These are phyloP conservation scores for Ceratitis capitata DNA, from an alignment of 1,140 invertebrate genomes.

Conservation along the genomic window DNA sequence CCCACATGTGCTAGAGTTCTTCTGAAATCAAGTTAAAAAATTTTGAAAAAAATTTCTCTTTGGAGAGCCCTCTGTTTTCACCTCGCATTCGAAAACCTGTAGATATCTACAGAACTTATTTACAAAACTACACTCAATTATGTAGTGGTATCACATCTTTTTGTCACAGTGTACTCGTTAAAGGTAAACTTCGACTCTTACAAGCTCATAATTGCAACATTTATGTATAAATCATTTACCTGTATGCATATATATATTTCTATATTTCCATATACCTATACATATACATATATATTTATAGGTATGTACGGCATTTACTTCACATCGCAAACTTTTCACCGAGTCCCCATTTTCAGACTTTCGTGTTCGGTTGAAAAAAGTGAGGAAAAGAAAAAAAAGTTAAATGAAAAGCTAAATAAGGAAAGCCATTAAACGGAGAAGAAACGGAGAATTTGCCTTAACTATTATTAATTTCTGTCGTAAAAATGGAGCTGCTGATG, in stretches of 20 bases:
- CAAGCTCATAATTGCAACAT: neutral
- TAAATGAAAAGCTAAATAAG: neutral
- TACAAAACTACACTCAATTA: too few species aligned
- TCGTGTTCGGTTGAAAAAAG: neutral
- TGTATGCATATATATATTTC: neutral
- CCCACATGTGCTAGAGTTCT: too few species aligned
- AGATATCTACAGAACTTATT: too few species aligned
- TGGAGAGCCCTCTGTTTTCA: too few species aligned
- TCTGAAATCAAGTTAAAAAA: too few species aligned
- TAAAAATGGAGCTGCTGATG: neutral
- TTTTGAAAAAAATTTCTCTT: too few species aligned
- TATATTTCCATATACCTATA: neutral
- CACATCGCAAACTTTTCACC: neutral
- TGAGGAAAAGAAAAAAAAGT: neutral
- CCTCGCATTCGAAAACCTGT: too few species aligned
- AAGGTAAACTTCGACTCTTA: neutral
- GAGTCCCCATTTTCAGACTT: neutral
- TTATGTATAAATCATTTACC: too few species aligned
- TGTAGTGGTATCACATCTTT: neutral
- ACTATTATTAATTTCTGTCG: conserved; percentile 10
- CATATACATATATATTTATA: neutral
- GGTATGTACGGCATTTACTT: neutral
- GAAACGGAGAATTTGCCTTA: neutral
- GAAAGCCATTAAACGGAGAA: neutral
- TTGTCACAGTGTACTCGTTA: neutral